Percentiles rank a stretch among this genome's conserved stretches.
These are phyloP conservation scores for Eupleurogrammus muticus DNA, from an alignment of 2,797 vertebrate genomes.

Conservation along the genomic window DNA sequence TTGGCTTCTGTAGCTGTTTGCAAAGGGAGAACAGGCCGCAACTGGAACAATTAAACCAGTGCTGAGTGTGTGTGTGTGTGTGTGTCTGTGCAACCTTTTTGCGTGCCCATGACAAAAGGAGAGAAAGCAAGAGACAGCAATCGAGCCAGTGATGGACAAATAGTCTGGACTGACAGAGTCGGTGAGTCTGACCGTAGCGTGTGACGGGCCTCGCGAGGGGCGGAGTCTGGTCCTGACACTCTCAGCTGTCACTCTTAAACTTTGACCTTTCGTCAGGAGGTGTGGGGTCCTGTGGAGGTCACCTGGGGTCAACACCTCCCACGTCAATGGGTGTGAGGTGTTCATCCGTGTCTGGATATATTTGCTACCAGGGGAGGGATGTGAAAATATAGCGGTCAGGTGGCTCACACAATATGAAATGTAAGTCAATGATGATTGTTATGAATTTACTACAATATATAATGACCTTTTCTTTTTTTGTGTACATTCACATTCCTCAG, in stretches of 20 bases:
- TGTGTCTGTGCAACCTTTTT: constrained; percentile 3
- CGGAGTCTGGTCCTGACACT: constrained; percentile 62
- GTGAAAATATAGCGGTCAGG: constrained; percentile 23
- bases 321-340: constrained; percentile 45
- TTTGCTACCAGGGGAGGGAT: not conserved
- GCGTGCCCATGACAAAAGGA: constrained; percentile 15
- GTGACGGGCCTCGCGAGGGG: constrained; percentile 18
- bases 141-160: constrained; percentile 38
- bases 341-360: constrained; percentile 52
- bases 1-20: not conserved
- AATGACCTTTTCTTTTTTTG: not conserved
- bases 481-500: not conserved
- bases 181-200: constrained; percentile 28
- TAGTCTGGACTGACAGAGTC: constrained; percentile 34
- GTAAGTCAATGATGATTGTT: constrained; percentile 6
- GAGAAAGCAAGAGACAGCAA: constrained; percentile 11
- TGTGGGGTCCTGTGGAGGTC: constrained; percentile 35
- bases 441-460: not conserved
- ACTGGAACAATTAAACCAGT: constrained; percentile 30
- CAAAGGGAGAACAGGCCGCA: constrained; percentile 15
- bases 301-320: constrained; percentile 51
- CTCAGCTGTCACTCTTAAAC: constrained; percentile 69
- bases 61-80: constrained; percentile 42
- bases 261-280: constrained; percentile 60
- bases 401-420: constrained; percentile 29